Evolutionary conservation across 2,113 vertebrate genomes (phyloP).

Genomic region (Brachyhypopomus occidentalis): DNA sequence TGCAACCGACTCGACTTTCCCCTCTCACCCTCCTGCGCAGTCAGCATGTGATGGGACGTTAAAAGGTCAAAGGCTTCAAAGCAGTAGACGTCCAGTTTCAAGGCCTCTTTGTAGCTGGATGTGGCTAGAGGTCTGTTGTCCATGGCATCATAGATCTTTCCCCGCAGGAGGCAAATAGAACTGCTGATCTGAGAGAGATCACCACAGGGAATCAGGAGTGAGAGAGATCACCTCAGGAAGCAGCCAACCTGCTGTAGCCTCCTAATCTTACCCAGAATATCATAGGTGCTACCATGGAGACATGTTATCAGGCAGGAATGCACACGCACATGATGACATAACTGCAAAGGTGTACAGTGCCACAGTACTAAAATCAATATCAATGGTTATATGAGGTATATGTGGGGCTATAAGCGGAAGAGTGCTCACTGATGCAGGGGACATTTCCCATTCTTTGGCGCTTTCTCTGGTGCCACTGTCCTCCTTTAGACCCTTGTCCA

Average conservation of each 20-base stretch:
- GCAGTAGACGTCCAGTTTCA: constrained; percentile 98
- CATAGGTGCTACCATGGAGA: neutral
- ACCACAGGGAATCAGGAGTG: constrained; percentile 59
- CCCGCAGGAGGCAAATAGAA: constrained; percentile 94
- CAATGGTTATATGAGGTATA: too few species aligned
- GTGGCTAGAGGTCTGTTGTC: constrained; percentile 94
- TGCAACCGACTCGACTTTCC: neutral
- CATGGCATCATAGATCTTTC: constrained; percentile 97
- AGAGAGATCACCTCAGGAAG: neutral
- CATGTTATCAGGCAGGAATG: neutral
- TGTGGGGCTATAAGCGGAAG: neutral
- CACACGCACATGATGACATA: too few species aligned
- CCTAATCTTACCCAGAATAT: constrained; percentile 28
- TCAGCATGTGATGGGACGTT: constrained; percentile 98
- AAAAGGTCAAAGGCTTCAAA: constrained; percentile 99
- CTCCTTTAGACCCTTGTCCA: constrained; percentile 86
- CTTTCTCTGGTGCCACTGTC: constrained; percentile 81
- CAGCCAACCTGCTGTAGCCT: constrained; percentile 28
- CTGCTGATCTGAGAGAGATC: constrained; percentile 85
- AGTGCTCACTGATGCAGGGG: constrained; percentile 86
- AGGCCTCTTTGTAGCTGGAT: constrained; percentile 97
- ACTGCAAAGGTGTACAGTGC: too few species aligned
- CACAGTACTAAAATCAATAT: too few species aligned
- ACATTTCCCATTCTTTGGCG: constrained; percentile 90
- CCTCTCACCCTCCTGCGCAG: constrained; percentile 93